Conservation (phyloP, 2,888 invertebrate genomes). For the Drosophila longiperda region DNA sequence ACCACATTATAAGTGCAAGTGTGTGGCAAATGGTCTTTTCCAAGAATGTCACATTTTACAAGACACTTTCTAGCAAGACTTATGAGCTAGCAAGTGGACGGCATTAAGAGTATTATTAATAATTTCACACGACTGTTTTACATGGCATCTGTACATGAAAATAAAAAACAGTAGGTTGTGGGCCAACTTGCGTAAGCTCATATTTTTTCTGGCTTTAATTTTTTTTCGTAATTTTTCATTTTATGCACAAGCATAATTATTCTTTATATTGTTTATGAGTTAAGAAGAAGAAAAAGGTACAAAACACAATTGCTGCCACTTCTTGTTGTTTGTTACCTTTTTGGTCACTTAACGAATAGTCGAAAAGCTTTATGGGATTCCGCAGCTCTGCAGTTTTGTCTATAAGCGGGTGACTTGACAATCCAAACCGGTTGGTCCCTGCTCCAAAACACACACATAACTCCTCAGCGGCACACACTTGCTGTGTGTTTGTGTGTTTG, state of each 20-base stretch:
- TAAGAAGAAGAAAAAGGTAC: conserved; percentile 45
- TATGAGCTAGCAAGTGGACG: conserved; percentile 52
- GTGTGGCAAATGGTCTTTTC: conserved; percentile 51
- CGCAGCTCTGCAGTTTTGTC: conserved; percentile 66
- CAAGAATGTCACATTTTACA: conserved; percentile 58
- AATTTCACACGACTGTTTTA: conserved; percentile 77
- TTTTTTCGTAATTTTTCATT: conserved; percentile 17
- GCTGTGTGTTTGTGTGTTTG: conserved; percentile 53
- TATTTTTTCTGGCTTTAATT: conserved; percentile 31
- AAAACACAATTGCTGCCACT: conserved; percentile 33
- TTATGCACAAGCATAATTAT: conserved; percentile 75
- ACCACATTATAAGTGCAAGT: conserved; percentile 58
- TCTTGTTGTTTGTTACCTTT: conserved; percentile 68
- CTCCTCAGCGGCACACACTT: not conserved
- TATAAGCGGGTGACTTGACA: conserved; percentile 79
- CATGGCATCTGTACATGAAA: conserved; percentile 67
- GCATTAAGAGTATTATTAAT: conserved; percentile 48
- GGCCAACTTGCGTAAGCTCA: conserved; percentile 65
- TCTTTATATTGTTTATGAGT: conserved; percentile 73
- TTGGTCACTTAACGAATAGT: conserved; percentile 78
- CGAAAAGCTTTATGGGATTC: conserved; percentile 73
- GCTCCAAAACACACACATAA: conserved; percentile 9
- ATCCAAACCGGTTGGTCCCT: conserved; percentile 71
- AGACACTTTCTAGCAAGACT: conserved; percentile 63
- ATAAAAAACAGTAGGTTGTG: conserved; percentile 5